These are phyloP conservation scores for silkworm (Bombyx mori) DNA, from an alignment of 1,140 invertebrate genomes.

Conservation along the genomic window ASM3026992v2 NC_085129.1:6312001-6312500, in stretches of 20 bases:
- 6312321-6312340: slow-evolving; percentile 16
- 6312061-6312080: slow-evolving; percentile 26
- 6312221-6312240: slow-evolving; percentile 29
- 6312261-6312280: slow-evolving; percentile 31
- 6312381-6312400: too few species aligned
- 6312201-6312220: slow-evolving; percentile 48
- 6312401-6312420: too few species aligned
- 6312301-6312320: slow-evolving; percentile 23
- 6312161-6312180: slow-evolving; percentile 25
- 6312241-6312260: slow-evolving; percentile 27
- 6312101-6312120: slow-evolving; percentile 45
- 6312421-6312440: too few species aligned
- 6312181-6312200: slow-evolving; percentile 34
- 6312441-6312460: slow-evolving; percentile 30
- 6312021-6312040: slow-evolving; percentile 31
- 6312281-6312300: slow-evolving; percentile 14
- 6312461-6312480: slow-evolving; percentile 40
- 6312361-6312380: too few species aligned
- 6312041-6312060: slow-evolving; percentile 34
- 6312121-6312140: slow-evolving; percentile 41
- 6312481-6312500: slow-evolving; percentile 57
- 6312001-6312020: too few species aligned
- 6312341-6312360: slow-evolving; percentile 20
- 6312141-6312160: slow-evolving; percentile 18
- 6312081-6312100: slow-evolving; percentile 23